Evolutionary conservation across 2,113 vertebrate genomes (phyloP).

Genomic region (Nothocercus julius): DNA sequence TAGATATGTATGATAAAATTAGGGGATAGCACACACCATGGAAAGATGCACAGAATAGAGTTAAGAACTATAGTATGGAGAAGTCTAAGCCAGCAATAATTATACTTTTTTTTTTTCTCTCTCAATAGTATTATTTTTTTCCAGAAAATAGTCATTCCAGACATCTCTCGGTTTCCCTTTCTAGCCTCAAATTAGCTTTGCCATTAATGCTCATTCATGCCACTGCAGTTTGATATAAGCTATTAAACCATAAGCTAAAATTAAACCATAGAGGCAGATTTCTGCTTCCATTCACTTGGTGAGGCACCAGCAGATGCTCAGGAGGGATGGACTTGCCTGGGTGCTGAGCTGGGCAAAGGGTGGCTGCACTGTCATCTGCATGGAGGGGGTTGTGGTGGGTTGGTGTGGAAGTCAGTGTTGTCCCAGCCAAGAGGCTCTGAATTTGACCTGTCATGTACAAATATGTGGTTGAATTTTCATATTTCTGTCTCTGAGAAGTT

Average conservation of each 20-base stretch:
- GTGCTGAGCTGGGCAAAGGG: background rate
- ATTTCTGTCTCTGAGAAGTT: background rate
- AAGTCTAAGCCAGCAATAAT: background rate
- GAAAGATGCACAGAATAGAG: background rate
- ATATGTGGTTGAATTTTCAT: too few relatives aligned
- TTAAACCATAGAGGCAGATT: background rate
- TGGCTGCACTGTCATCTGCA: accelerated
- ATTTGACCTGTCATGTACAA: too few relatives aligned
- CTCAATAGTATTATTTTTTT: background rate
- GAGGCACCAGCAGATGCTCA: background rate
- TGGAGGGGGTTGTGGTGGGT: background rate
- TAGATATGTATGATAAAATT: background rate
- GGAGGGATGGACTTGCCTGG: background rate
- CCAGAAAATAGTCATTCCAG: background rate
- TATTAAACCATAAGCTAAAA: background rate
- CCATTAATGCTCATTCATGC: background rate
- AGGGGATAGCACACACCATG: background rate
- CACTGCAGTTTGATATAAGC: background rate
- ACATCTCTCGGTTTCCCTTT: background rate
- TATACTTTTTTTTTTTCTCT: background rate
- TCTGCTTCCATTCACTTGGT: background rate
- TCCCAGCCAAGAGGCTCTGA: too few relatives aligned
- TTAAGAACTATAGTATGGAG: background rate
- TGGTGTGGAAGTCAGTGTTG: too few relatives aligned
- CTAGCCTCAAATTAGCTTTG: background rate